These are phyloP conservation scores for Semotilus atromaculatus DNA, from an alignment of 2,797 vertebrate species.

Conservation along the genomic window DNA sequence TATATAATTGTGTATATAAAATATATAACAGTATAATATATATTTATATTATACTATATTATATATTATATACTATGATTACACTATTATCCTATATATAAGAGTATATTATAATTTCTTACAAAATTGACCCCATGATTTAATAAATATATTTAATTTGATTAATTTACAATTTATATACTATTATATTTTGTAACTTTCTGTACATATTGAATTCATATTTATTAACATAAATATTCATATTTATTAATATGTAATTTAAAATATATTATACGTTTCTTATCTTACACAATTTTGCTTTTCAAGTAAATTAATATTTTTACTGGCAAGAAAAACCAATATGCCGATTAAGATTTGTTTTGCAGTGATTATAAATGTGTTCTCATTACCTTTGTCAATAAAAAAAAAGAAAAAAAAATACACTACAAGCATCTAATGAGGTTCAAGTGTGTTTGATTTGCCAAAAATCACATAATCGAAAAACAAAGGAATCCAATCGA, in stretches of 20 bases:
- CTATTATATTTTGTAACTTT: background rate
- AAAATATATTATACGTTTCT: background rate
- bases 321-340: background rate
- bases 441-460: background rate
- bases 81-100: background rate
- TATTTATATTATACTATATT: background rate
- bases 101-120: background rate
- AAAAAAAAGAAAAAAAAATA: background rate
- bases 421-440: background rate
- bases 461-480: background rate
- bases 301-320: background rate
- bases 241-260: background rate
- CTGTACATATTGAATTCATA: background rate
- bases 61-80: background rate
- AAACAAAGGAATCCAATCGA: background rate
- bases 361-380: background rate
- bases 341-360: background rate
- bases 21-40: background rate
- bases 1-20: background rate
- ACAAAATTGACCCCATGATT: background rate
- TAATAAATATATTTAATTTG: background rate
- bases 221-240: background rate
- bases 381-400: background rate
- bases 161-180: background rate
- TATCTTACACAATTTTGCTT: background rate